Percentiles rank a stretch among this genome's conserved stretches.
Evolutionary conservation across 2,113 vertebrate species (phyloP).

Genomic region (Smithornis capensis): DNA sequence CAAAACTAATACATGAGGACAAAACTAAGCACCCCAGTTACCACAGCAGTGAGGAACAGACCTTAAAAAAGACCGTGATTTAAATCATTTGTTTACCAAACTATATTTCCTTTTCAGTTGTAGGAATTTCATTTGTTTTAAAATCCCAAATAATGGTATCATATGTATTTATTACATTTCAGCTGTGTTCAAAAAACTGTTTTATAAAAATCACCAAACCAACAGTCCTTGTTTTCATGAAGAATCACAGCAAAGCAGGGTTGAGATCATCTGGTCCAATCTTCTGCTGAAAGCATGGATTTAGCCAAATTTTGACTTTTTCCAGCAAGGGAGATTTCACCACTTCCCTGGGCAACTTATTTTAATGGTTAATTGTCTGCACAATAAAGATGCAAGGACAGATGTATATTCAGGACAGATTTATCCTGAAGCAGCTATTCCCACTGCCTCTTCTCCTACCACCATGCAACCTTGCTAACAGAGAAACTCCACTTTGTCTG

Average conservation of each 20-base stretch:
- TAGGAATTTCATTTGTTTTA: background rate
- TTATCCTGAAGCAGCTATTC: background rate
- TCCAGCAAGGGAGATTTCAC: background rate
- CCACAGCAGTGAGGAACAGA: background rate
- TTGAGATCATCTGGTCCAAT: background rate
- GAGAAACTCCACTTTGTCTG: background rate
- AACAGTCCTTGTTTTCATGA: background rate
- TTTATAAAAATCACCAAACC: background rate
- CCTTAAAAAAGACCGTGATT: background rate
- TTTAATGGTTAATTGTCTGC: background rate
- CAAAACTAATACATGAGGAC: background rate
- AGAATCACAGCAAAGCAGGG: background rate
- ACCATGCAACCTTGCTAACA: background rate
- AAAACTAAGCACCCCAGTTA: background rate
- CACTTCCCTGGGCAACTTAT: background rate
- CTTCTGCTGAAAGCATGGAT: background rate
- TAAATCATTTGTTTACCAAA: background rate
- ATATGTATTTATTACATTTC: background rate
- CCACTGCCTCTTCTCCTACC: background rate
- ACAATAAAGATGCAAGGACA: rapidly evolving
- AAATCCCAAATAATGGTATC: background rate
- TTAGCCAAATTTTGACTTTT: background rate
- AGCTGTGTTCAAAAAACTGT: background rate
- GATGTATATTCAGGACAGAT: background rate
- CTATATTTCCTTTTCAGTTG: background rate